phyloP scores from a whole-genome alignment of 2,888 invertebrate genomes.

The Caenorhabditis becei region DNA sequence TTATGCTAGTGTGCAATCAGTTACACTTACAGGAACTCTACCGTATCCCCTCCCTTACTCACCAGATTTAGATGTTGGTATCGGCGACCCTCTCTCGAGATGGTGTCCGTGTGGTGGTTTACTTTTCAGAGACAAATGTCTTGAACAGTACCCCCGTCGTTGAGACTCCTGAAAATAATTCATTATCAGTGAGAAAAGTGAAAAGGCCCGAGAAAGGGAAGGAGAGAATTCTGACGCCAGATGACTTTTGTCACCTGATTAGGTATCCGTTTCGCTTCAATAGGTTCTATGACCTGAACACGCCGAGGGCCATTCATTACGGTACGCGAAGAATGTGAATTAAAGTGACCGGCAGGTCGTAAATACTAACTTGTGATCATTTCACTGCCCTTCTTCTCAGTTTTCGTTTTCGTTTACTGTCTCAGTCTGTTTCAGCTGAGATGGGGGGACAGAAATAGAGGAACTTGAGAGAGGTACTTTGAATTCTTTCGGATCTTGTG shows the following conservation, averaged over 20 bases:
- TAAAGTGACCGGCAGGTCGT: conserved; percentile 47
- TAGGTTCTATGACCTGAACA: conserved; percentile 15
- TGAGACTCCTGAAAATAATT: conserved; percentile 88
- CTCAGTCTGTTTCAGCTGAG: conserved; percentile 15
- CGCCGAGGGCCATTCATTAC: conserved; percentile 2
- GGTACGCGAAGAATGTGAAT: conserved; percentile 16
- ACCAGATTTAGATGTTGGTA: conserved; percentile 59
- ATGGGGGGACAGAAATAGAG: conserved; percentile 25
- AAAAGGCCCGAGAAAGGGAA: background rate
- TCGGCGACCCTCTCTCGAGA: conserved; percentile 66
- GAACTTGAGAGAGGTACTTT: conserved; percentile 20
- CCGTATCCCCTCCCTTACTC: background rate
- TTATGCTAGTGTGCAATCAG: too few relatives aligned
- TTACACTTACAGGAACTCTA: too few relatives aligned
- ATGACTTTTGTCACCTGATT: conserved; percentile 59
- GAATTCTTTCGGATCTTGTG: conserved; percentile 58
- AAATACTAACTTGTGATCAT: conserved; percentile 47
- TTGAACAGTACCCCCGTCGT: conserved; percentile 94
- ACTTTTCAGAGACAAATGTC: conserved; percentile 92
- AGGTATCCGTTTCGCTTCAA: conserved; percentile 49
- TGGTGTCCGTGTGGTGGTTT: conserved; percentile 70
- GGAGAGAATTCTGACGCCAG: conserved; percentile 25
- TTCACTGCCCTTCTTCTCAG: conserved; percentile 21
- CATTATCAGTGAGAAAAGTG: background rate
- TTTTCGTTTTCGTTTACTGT: conserved; percentile 36